These are phyloP conservation scores for Papilio machaon DNA, from an alignment of 1,140 invertebrate species.

Conservation along the genomic window DNA sequence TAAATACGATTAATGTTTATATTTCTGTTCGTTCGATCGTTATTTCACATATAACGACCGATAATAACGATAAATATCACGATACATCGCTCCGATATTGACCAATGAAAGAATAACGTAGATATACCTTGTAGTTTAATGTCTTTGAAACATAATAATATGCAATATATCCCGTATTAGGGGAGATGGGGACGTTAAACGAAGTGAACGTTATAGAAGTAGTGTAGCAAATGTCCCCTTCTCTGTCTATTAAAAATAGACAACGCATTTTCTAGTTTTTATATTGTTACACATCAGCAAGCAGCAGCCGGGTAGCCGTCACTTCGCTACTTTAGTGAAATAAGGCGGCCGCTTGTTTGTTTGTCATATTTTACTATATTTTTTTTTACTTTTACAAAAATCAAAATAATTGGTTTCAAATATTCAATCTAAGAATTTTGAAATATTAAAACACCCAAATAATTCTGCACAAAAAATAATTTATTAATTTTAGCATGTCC, in stretches of 20 bases:
- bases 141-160: not conserved
- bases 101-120: conserved; percentile 42
- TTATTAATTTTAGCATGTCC: conserved; percentile 39
- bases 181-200: no score
- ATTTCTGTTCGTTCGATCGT: conserved; percentile 73
- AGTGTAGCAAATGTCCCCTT: not conserved
- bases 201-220: no score
- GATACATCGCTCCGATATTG: conserved; percentile 61
- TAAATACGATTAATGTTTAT: conserved; percentile 73
- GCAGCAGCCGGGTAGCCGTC: no score
- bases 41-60: conserved; percentile 76
- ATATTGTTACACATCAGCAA: no score
- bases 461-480: no score
- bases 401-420: no score
- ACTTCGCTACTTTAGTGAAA: no score
- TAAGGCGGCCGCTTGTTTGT: no score
- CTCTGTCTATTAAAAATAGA: not conserved
- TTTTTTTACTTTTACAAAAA: no score
- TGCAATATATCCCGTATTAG: not conserved
- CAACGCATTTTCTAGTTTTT: not conserved
- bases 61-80: conserved; percentile 79
- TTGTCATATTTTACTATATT: no score
- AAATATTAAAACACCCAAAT: no score
- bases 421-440: no score
- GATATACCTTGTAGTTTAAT: conserved; percentile 37